Percentiles rank a stretch among this genome's conserved stretches.
Evolutionary conservation across 2,113 vertebrate species (phyloP).

Genomic region (Pandion haliaetus): DNA sequence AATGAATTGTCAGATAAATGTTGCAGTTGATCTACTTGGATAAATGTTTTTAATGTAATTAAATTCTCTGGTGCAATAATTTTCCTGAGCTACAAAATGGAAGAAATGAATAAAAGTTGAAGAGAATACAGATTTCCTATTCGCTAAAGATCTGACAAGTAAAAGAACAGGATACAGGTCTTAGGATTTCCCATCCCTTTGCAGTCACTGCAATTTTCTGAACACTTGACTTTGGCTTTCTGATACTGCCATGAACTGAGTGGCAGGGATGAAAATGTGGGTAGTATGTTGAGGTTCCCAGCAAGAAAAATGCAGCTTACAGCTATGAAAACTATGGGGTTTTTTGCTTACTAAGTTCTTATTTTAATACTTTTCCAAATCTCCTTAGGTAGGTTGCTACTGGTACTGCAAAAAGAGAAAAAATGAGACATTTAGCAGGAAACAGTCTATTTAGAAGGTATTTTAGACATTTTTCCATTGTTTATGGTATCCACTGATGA

Average conservation of each 20-base stretch:
- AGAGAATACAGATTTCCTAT: neutral
- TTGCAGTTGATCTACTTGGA: neutral
- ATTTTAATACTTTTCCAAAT: neutral
- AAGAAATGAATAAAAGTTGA: neutral
- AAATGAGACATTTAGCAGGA: neutral
- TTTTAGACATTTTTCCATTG: constrained; percentile 8
- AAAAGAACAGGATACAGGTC: neutral
- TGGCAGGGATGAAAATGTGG: neutral
- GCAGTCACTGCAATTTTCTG: neutral
- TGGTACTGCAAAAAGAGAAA: neutral
- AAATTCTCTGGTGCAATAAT: neutral
- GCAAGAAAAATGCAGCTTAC: neutral
- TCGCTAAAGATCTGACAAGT: neutral
- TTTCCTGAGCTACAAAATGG: neutral
- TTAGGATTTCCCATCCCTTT: neutral
- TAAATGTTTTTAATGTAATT: neutral
- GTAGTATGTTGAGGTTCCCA: neutral
- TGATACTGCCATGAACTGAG: neutral
- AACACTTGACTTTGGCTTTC: neutral
- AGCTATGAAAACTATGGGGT: neutral
- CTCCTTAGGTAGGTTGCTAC: neutral
- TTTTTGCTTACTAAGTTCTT: neutral
- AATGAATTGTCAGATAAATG: neutral
- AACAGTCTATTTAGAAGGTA: constrained; percentile 13
- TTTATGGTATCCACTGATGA: neutral